Evolutionary conservation across 2,888 invertebrate genomes (phyloP), one percentile per base, ranked within the genome.

Genomic region (Drosophila kanekoi): DNA sequence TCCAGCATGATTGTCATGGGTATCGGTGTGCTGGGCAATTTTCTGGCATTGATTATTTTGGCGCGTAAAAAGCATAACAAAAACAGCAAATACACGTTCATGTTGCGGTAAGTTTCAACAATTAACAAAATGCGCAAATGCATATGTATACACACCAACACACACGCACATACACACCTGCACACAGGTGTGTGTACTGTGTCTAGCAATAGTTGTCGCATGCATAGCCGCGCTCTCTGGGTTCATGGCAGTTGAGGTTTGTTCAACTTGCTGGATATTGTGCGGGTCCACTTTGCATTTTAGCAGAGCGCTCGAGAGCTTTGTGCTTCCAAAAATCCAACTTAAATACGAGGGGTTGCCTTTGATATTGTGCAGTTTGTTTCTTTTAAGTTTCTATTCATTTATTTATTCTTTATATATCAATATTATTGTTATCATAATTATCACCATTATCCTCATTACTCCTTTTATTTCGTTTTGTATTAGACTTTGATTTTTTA

Each of bases 51-150:
- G 54, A 92, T 95, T 56, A 96, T 96, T 73, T 93, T 97, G 81
- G 93, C 95, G 82, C 94, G 94, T 69, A 95, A 96, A 91, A 94
- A 95, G 77, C 94, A 95, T 88, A 94, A 95, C 41, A 93, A 96
- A 85, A 97, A 97, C 90, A 94, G 95, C 75, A 96, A 97, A 91
- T 97, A 97, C 92, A 94, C 96, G 79, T 93, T 97, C 85, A 95
- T 97, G 94, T 81, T 92, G 81, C 90, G 92, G 92, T 92, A 84
- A 91, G 90, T 86, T 45, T 28, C n/a, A 5, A 44, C 32, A 65
- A 47, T 38, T 28, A 52, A 61, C 11, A 35, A 54, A 60, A 33
- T 53, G 41, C 49, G 13, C 35, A 45, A 37, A 60, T 20, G 33
- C 35, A 37, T 41, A 40, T n/a, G 38, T 40, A 48, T 35, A 45